Conservation (phyloP, 2,888 invertebrate genomes). For the Hypomecis atomaria region DNA sequence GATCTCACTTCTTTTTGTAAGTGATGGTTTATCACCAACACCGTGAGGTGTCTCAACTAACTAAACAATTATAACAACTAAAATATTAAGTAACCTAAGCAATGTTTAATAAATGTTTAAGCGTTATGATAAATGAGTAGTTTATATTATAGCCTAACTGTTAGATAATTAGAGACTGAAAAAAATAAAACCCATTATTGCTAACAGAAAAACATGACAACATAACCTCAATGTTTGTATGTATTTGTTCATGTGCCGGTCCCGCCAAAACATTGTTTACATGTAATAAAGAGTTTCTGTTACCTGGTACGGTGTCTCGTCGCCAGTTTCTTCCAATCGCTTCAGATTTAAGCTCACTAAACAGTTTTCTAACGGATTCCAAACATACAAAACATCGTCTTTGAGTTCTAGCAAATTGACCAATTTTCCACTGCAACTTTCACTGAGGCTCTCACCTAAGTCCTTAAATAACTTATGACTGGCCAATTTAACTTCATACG, state of each 20-base stretch:
- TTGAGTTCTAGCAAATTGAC: slow-evolving; percentile 86
- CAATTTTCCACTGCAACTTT: slow-evolving; percentile 81
- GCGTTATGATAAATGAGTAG: too few relatives aligned
- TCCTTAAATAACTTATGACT: slow-evolving; percentile 86
- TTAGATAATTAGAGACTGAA: neutral
- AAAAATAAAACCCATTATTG: neutral
- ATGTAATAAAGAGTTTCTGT: slow-evolving; percentile 21
- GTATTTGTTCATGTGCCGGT: slow-evolving; percentile 33
- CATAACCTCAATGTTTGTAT: slow-evolving; percentile 37
- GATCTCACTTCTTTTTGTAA: too few relatives aligned
- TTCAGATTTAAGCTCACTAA: slow-evolving; percentile 86
- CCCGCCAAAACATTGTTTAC: slow-evolving; percentile 8
- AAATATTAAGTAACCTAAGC: too few relatives aligned
- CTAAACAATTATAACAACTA: too few relatives aligned
- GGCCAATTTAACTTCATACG: slow-evolving; percentile 85
- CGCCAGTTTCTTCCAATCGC: slow-evolving; percentile 74
- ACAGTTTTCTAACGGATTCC: slow-evolving; percentile 87
- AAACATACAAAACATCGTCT: slow-evolving; percentile 88
- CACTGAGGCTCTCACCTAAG: slow-evolving; percentile 81
- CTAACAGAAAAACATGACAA: neutral
- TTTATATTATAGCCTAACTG: too few relatives aligned
- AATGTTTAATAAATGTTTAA: too few relatives aligned
- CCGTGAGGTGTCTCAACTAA: too few relatives aligned
- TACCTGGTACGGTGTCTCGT: slow-evolving; percentile 86
- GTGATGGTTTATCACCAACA: too few relatives aligned